These are phyloP conservation scores for Abrostola triplasia DNA, from an alignment of 2,888 invertebrate species.

Conservation along the genomic window DNA sequence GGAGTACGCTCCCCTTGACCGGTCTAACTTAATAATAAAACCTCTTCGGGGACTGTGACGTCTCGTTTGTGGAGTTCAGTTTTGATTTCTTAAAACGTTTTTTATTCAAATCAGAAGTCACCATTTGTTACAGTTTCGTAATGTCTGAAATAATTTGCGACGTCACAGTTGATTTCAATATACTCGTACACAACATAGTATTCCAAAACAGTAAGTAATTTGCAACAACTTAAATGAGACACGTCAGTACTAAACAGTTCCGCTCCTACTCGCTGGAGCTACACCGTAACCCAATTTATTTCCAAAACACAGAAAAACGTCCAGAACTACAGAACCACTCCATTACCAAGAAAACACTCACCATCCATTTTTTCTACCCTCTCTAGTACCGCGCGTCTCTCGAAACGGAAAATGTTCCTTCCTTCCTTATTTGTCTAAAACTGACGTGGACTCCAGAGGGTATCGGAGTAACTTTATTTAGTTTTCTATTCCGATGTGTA, in stretches of 20 bases:
- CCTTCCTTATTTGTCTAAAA: conserved; percentile 83
- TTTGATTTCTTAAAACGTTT: conserved; percentile 42
- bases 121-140: not conserved
- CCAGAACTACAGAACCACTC: conserved; percentile 49
- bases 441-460: conserved; percentile 71
- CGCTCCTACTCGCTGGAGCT: not conserved
- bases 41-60: conserved; percentile 77
- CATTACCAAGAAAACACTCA: conserved; percentile 52
- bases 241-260: not conserved
- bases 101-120: conserved; percentile 13
- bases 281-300: conserved; percentile 21
- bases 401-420: conserved; percentile 72
- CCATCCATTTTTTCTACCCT: conserved; percentile 47
- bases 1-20: conserved; percentile 71
- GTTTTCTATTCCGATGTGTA: conserved; percentile 74
- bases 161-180: no score
- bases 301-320: conserved; percentile 30
- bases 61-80: conserved; percentile 73
- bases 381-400: conserved; percentile 57
- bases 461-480: conserved; percentile 73
- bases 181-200: no score
- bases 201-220: not conserved
- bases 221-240: not conserved
- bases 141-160: no score
- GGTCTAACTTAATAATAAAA: conserved; percentile 86